Evolutionary conservation across 2,797 vertebrate genomes (phyloP).

Genomic region (Phalanger gymnotis): DNA sequence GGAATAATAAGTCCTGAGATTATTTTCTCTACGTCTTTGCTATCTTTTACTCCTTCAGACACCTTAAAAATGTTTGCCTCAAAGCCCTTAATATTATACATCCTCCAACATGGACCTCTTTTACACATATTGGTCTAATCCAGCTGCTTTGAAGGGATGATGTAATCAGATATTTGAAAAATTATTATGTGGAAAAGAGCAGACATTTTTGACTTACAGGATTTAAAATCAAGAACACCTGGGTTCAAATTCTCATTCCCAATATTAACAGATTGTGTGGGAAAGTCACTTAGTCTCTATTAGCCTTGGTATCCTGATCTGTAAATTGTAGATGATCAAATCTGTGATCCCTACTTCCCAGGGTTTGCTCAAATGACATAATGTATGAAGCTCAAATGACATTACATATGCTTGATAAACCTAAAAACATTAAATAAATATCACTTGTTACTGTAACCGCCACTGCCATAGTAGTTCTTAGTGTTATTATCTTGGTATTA

Average conservation of each 20-base stretch:
- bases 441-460: not conserved
- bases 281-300: not conserved
- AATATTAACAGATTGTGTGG: not conserved
- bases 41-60: not conserved
- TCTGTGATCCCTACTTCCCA: not conserved
- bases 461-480: not conserved
- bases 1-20: not conserved
- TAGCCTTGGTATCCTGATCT: not conserved
- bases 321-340: not conserved
- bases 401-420: not conserved
- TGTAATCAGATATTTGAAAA: not conserved
- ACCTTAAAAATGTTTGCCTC: not conserved
- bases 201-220: not conserved
- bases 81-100: not conserved
- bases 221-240: not conserved
- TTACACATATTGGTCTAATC: not conserved
- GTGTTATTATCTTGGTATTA: not conserved
- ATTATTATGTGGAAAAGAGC: not conserved
- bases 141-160: not conserved
- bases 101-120: not conserved
- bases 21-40: not conserved
- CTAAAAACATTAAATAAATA: not conserved
- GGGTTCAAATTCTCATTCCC: not conserved
- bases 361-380: not conserved
- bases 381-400: not conserved